Conservation (phyloP, 2,797 vertebrate genomes). For the Forpus xanthops region DNA sequence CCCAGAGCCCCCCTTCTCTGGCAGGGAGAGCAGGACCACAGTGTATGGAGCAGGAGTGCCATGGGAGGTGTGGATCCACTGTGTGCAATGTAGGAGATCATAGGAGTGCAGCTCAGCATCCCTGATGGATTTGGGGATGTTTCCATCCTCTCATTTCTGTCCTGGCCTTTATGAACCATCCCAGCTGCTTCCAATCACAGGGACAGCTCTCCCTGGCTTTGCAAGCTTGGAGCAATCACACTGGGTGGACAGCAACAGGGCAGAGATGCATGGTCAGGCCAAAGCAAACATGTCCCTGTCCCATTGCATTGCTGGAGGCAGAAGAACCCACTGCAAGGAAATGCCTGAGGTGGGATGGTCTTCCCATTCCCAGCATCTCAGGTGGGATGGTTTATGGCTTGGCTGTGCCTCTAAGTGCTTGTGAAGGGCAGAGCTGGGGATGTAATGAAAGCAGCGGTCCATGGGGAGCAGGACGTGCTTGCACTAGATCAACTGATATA, state of each 20-base stretch:
- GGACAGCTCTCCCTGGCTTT: neutral
- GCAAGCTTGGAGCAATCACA: neutral
- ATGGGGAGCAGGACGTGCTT: neutral
- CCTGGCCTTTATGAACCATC: neutral
- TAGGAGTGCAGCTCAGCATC: neutral
- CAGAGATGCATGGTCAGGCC: neutral
- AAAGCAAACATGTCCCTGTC: rapidly evolving
- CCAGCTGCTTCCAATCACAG: no score
- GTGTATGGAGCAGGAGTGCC: neutral
- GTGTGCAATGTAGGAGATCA: neutral
- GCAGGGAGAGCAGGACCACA: neutral
- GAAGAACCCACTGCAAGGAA: neutral
- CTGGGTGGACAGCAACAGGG: neutral
- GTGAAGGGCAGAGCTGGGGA: neutral
- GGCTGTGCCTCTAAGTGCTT: neutral
- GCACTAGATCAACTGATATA: constrained; percentile 50
- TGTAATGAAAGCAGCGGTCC: neutral
- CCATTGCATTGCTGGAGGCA: neutral
- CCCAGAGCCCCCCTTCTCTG: neutral
- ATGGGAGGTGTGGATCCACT: neutral
- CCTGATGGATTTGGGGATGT: neutral
- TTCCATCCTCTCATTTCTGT: neutral
- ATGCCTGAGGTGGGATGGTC: rapidly evolving
- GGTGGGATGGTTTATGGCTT: neutral
- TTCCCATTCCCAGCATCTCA: neutral